These are phyloP conservation scores for Strigamia maritima DNA, from an alignment of 2,888 invertebrate genomes.

Conservation along the genomic window DNA sequence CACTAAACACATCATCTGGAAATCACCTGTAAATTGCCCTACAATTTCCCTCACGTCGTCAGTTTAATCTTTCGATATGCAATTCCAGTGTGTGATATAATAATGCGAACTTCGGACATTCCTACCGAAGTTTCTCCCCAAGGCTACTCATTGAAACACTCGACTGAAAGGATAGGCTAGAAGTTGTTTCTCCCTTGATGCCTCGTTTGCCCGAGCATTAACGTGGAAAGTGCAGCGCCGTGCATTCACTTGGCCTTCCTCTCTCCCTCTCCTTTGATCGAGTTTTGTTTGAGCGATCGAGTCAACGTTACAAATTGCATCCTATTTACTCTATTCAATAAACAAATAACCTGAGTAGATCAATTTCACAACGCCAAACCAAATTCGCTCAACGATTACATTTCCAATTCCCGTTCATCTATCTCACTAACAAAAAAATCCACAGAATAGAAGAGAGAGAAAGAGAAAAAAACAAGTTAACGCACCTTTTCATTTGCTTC, in stretches of 20 bases:
- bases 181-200: slow-evolving; percentile 29
- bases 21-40: slow-evolving; percentile 18
- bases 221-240: slow-evolving; percentile 27
- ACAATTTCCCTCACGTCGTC: slow-evolving; percentile 24
- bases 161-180: slow-evolving; percentile 1
- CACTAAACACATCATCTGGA: slow-evolving; percentile 29
- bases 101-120: slow-evolving; percentile 21
- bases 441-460: not conserved
- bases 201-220: slow-evolving; percentile 29
- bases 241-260: slow-evolving; percentile 27
- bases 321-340: slow-evolving; percentile 27
- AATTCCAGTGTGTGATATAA: slow-evolving; percentile 14
- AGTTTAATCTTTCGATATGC: slow-evolving; percentile 24
- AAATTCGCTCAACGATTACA: not conserved
- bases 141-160: slow-evolving; percentile 24
- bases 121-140: slow-evolving; percentile 1
- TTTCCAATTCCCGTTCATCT: not conserved
- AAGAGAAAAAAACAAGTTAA: not conserved
- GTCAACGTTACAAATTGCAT: slow-evolving; percentile 29
- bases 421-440: not conserved
- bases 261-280: slow-evolving; percentile 21
- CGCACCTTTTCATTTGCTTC: not conserved
- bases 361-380: slow-evolving; percentile 15
- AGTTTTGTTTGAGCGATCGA: slow-evolving; percentile 29
- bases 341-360: slow-evolving; percentile 16